Percentiles rank a stretch among this genome's conserved stretches.
Evolutionary conservation across 2,113 vertebrate genomes (phyloP).

Genomic region (Probosciger aterrimus): DNA sequence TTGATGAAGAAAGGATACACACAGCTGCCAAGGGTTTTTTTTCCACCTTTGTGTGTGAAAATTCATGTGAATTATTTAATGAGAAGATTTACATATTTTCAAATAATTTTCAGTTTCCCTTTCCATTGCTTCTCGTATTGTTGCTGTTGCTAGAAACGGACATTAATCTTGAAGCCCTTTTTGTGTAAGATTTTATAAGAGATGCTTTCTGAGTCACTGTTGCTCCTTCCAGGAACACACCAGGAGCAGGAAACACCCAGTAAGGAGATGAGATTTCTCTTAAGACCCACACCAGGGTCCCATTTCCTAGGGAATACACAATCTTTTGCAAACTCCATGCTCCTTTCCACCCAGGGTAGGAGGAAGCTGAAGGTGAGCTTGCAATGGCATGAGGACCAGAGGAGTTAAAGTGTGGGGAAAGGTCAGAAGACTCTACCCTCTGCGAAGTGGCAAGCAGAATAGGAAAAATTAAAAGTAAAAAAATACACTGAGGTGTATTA

Average conservation of each 20-base stretch:
- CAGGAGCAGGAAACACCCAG: not conserved
- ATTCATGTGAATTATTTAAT: slow-evolving; percentile 42
- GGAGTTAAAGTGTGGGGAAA: not conserved
- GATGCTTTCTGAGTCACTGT: not conserved
- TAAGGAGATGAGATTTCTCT: not conserved
- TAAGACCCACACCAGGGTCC: not conserved
- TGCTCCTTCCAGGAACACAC: not conserved
- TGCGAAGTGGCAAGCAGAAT: not conserved
- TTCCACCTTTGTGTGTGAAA: slow-evolving; percentile 3
- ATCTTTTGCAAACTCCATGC: not conserved
- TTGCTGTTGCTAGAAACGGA: not conserved
- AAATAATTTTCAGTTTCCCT: slow-evolving; percentile 10
- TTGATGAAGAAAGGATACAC: slow-evolving; percentile 10
- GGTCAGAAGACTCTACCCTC: not conserved
- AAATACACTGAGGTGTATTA: not conserved
- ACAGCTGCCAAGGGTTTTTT: not conserved
- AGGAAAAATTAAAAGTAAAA: not conserved
- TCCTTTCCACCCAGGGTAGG: not conserved
- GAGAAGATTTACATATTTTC: slow-evolving; percentile 5
- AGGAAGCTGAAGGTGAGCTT: not conserved
- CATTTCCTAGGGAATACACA: not conserved
- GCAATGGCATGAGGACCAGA: not conserved
- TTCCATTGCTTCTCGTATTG: not conserved
- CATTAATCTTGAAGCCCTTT: not conserved
- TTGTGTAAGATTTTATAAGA: not conserved